Base-by-base conservation (phyloP, 2,888 invertebrate species). In the Hymenopus coronatus region DNA sequence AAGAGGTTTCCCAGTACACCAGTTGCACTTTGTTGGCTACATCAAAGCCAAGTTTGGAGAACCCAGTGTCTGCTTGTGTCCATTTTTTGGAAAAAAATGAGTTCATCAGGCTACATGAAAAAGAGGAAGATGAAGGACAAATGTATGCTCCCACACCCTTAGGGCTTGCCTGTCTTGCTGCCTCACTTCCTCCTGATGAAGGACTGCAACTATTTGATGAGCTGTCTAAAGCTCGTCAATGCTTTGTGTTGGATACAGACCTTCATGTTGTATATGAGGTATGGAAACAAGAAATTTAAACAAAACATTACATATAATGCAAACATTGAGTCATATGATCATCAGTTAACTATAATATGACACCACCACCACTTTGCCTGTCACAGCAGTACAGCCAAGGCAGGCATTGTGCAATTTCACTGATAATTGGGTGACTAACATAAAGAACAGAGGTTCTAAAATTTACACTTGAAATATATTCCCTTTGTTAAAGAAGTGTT, bases 191-290 rank as follows among this genome's bases (percentile, higher is more conserved):
- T n/a, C 99, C 99, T 0, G 97, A 97, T 92, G 98, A 99, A 93
- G 99, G 98, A 0, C 94, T 99, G 14, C 95, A 96, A 28, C 95
- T 99, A 83, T 98, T 99, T 92, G 95, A 96, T 90, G 99, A 99
- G 93, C 93, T 99, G 40, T 97, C 98, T 93, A 97, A 96, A 93
- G 98, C 99, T 0, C 95, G 98, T 14, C 96, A 97, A 91, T 97
- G 97, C 92, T 96, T 99, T 92, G 98, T 98, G 0, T 94, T 99
- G 20, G 98, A 99, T 92, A 98, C 97, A 88, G 99, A 99, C 92
- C 94, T 99, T 3, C 99, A 99, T 93, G 95, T 99, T 83, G 96
- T 99, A 86, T 99, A 99, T 93, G 94, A 98, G 92, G 99, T 99
- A 83, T 85, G 91, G 85, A 54, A 25, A n/a, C 12, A 82, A 82